These are phyloP conservation scores for Anoura caudifer DNA, from an alignment of 2,113 vertebrate genomes.

Conservation along the genomic window DNA sequence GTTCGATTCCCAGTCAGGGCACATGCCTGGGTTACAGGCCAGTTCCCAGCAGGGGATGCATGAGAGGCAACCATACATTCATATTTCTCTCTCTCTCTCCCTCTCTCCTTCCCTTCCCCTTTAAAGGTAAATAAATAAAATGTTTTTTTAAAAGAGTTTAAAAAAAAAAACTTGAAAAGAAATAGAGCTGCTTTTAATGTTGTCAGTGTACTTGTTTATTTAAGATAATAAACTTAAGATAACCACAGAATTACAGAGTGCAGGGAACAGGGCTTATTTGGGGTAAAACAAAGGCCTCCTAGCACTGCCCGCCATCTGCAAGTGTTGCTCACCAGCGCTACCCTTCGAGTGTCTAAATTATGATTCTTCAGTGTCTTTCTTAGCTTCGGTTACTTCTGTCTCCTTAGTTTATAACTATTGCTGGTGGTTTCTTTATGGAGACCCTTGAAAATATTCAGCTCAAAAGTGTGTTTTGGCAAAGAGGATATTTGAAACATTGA, in stretches of 20 bases:
- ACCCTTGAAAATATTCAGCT: background rate
- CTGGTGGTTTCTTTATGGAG: background rate
- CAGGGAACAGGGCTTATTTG: background rate
- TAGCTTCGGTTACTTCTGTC: background rate
- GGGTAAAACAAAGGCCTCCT: background rate
- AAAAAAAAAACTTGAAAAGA: too few relatives aligned
- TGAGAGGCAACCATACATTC: too few relatives aligned
- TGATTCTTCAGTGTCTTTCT: background rate
- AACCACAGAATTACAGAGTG: background rate
- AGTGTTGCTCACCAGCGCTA: background rate
- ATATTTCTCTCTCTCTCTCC: too few relatives aligned
- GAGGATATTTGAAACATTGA: background rate
- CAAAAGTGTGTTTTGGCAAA: background rate
- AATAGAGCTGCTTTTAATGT: background rate
- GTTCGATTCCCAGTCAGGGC: too few relatives aligned
- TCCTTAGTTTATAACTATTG: background rate
- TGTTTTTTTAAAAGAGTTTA: too few relatives aligned
- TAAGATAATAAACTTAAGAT: background rate
- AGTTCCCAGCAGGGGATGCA: too few relatives aligned
- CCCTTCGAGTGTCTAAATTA: background rate
- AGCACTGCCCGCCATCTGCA: background rate
- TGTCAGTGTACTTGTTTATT: background rate
- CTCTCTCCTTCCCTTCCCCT: too few relatives aligned
- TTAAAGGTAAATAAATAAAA: too few relatives aligned
- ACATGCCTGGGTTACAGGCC: too few relatives aligned